A percentile compares a stretch with the other conserved stretches of the same genome.
These are phyloP conservation scores for Smutsia temminckii DNA, from an alignment of 2,797 vertebrate species.

Conservation along the genomic window DNA sequence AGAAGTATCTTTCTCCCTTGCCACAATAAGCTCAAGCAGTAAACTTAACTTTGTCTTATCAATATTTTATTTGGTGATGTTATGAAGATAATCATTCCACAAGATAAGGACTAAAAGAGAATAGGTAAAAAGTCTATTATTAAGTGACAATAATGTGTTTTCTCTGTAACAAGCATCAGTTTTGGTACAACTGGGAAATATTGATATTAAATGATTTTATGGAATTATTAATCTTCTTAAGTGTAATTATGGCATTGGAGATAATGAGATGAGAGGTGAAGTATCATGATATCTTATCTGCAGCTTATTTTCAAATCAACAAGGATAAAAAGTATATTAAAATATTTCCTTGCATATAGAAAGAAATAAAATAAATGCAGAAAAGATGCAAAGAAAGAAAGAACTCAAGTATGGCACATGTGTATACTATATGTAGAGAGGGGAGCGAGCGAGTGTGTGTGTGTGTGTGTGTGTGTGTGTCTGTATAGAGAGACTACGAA, in stretches of 20 bases:
- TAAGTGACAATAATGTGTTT: background rate
- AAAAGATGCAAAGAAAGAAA: background rate
- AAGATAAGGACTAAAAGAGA: background rate
- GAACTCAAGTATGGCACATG: background rate
- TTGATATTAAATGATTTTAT: background rate
- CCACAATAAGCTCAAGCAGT: background rate
- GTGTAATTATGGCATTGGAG: background rate
- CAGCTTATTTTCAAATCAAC: background rate
- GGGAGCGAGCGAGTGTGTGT: background rate
- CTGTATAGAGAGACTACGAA: background rate
- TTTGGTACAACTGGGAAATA: background rate
- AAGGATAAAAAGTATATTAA: background rate
- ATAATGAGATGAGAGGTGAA: background rate
- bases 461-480: too few species aligned
- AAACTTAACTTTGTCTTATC: background rate
- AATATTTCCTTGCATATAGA: background rate
- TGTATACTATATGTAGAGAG: background rate
- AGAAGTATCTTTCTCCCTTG: background rate
- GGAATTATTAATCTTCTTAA: constrained; percentile 11
- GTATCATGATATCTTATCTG: background rate
- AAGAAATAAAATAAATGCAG: too few species aligned
- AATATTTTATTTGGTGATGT: background rate
- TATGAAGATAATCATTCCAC: background rate
- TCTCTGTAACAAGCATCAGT: background rate
- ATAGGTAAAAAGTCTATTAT: background rate